Base-by-base conservation (phyloP, 2,888 invertebrate species). In the Steinernema carpocapsae region DNA sequence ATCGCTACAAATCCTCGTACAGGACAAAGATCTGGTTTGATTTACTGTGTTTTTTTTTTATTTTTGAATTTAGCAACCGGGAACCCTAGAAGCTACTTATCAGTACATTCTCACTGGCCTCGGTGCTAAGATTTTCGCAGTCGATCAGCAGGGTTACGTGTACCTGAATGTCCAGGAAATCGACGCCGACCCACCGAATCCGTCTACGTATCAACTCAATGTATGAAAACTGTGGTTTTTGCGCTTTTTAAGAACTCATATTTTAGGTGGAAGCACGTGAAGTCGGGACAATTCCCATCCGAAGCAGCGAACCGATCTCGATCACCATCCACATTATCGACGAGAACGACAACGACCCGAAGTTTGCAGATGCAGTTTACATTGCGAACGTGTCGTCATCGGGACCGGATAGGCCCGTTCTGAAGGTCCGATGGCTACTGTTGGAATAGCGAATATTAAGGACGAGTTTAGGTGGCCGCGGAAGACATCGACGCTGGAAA, bases 51-150 rank as follows among this genome's bases (percentile, higher is more conserved):
- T 45, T 24, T 43, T 43, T n/a, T 7, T 56, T 59, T 43, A n/a
- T 64, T 51, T 45, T 51, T 52, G 6, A 19, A 79, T 86, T 72
- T 75, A 87, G 87, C 80, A 85, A 76, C 85, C 87, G n/a, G 87
- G 87, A 37, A 88, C 86, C 85, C 83, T 86, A 6, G 85, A 87
- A 37, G 87, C 87, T 22, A 86, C 86, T 6, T 87, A 87, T 73
- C 87, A 87, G 76, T 87, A 87, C 78, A 81, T 88, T 24, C 76
- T 87, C 7, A 86, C 84, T 29, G 87, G 87, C 17, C 77, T 80
- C 48, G 87, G 87, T 0, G 86, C 87, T 1, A 83, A 85, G 17
- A 83, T 87, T 7, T 87, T 87, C 71, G 87, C 86, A 0, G 86
- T 87, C 10, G 86, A 87, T 73, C 87, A 87, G 64, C 77, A 84